Conservation (phyloP, 2,113 vertebrate genomes). For the Ictidomys tridecemlineatus region DNA sequence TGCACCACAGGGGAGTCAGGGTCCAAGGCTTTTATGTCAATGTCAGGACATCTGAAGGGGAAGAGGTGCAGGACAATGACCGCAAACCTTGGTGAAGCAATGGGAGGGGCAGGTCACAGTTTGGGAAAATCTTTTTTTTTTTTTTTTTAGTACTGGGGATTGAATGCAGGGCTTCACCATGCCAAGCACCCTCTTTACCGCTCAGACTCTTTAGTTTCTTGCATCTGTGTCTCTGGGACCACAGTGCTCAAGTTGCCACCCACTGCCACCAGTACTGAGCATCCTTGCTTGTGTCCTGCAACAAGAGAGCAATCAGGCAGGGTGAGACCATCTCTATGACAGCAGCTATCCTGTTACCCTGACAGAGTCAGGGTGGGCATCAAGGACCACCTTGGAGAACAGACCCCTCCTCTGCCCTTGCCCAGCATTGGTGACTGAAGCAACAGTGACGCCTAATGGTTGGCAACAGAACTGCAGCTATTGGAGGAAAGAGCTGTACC, state of each 20-base stretch:
- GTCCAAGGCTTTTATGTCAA: not conserved
- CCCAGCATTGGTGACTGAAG: not conserved
- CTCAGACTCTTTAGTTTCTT: not conserved
- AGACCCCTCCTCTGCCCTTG: not conserved
- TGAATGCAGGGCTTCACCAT: not conserved
- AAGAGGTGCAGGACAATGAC: not conserved
- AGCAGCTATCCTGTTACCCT: not conserved
- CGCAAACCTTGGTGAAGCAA: not conserved
- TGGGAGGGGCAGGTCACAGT: not conserved
- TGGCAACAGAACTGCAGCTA: not conserved
- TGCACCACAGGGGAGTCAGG: not conserved
- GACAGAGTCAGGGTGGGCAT: not conserved
- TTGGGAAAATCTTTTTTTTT: not conserved
- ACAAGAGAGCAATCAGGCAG: not conserved
- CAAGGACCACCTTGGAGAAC: not conserved
- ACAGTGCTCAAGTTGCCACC: not conserved
- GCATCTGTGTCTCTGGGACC: not conserved
- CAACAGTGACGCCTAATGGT: constrained; percentile 77
- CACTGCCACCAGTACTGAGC: not conserved
- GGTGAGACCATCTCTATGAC: not conserved
- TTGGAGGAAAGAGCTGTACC: not conserved
- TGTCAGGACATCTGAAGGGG: not conserved
- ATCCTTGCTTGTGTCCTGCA: not conserved
- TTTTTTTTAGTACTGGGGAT: not conserved
- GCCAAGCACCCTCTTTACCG: not conserved